Base-by-base conservation (phyloP, 2,888 invertebrate species). In the Drosophila anomelani region DNA sequence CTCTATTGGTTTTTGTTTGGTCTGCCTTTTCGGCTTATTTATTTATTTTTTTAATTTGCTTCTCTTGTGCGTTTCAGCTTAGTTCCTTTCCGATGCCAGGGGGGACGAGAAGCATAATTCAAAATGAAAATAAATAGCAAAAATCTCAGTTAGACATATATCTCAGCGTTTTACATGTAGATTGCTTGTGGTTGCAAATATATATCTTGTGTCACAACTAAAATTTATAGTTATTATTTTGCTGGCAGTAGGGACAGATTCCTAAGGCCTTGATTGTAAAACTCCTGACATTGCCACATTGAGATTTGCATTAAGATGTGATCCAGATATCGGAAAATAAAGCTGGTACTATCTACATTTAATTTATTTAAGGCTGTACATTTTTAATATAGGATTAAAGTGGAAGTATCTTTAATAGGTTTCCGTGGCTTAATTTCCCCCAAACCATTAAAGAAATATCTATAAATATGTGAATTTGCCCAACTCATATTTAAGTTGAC, bases 71-170 rank as follows among this genome's bases (percentile, higher is more conserved):
- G 68, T 44, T 59, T 46, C 57, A 68, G 61, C 51, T 59, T 59
- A 46, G 73, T 62, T 61, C 10, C 55, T 23, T 38, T 43, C 53
- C 23, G 46, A 39, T 41, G 41, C 29, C 23, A 17, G 39, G 58
- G 34, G 55, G 75, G 34, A 43, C 38, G 75, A 46, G 79, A 34
- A 49, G 59, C 84, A 84, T 84, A 84, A 84, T 77, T 84, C 88
- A 84, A 88, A 88, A 67, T 73, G 86, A 73, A 82, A 73, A 79
- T 73, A 80, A 82, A 82, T 75, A 62, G 70, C 59, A 78, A 69
- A 44, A 69, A 83, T 68, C 47, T 61, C 69, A 51, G 63, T 62
- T 57, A 47, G 78, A 68, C 67, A 66, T 72, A 56, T 54, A 74
- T 74, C 38, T 72, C 66, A 67, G 20, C 54, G 46, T 38, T 88